phyloP scores from a whole-genome alignment of 2,113 vertebrate genomes.

The Chaetodon auriga region DNA sequence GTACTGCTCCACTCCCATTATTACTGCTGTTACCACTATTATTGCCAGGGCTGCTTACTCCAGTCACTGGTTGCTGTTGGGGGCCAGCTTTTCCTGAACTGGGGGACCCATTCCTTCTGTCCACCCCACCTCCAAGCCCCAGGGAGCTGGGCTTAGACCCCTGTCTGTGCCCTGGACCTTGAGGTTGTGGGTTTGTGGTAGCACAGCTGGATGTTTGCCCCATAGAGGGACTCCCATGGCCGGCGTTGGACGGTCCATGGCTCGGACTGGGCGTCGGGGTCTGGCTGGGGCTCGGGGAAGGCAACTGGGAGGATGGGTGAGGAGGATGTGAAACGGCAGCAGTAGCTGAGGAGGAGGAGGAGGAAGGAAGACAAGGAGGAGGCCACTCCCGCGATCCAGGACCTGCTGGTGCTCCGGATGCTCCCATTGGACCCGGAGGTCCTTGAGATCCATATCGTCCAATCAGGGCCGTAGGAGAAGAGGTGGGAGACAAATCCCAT shows the following conservation, averaged over 20 bases:
- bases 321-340: slow-evolving; percentile 62
- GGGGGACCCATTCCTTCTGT: slow-evolving; percentile 91
- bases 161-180: slow-evolving; percentile 86
- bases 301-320: slow-evolving; percentile 80
- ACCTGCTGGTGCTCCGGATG: slow-evolving; percentile 54
- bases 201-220: slow-evolving; percentile 56
- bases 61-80: slow-evolving; percentile 74
- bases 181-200: slow-evolving; percentile 51
- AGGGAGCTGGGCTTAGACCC: slow-evolving; percentile 92
- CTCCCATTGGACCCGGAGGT: slow-evolving; percentile 36
- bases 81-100: slow-evolving; percentile 87
- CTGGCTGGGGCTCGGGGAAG: slow-evolving; percentile 72
- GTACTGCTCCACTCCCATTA: slow-evolving; percentile 76
- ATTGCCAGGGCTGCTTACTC: slow-evolving; percentile 88
- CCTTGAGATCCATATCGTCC: slow-evolving; percentile 76
- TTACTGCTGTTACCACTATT: slow-evolving; percentile 76
- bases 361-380: slow-evolving; percentile 70
- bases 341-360: slow-evolving; percentile 58
- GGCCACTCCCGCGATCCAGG: slow-evolving; percentile 71
- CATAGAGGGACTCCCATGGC: slow-evolving; percentile 62
- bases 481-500: slow-evolving; percentile 89
- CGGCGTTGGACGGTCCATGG: slow-evolving; percentile 61
- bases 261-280: slow-evolving; percentile 73
- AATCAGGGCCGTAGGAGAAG: slow-evolving; percentile 87
- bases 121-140: slow-evolving; percentile 88